Conservation (phyloP, 2,113 vertebrate species). For the Peromyscus polionotus region DNA sequence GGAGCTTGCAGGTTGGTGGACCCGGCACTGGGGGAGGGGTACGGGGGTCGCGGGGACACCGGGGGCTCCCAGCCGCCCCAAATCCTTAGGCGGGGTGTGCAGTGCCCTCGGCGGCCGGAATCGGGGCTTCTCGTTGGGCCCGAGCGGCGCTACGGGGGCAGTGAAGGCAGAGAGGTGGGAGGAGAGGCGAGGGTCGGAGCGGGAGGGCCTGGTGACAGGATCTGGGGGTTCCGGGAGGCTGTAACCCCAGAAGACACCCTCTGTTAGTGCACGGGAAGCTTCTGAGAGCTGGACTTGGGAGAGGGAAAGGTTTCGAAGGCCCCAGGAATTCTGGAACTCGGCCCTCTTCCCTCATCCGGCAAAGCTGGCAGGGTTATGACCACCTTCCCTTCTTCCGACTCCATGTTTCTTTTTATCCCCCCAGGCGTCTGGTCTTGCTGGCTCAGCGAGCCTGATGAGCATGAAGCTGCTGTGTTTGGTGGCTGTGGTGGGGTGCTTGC, state of each 20-base stretch:
- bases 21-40: slow-evolving; percentile 29
- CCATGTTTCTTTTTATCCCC: neutral
- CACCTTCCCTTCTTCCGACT: neutral
- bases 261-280: neutral
- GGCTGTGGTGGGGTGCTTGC: slow-evolving; percentile 77
- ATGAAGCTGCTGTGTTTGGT: slow-evolving; percentile 77
- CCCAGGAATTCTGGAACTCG: slow-evolving; percentile 19
- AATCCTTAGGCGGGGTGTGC: neutral
- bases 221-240: neutral
- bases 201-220: neutral
- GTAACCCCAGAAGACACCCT: neutral
- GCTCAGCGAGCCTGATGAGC: neutral
- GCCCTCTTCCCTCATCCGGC: neutral
- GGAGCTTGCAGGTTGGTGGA: slow-evolving; percentile 58
- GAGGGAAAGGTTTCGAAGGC: slow-evolving; percentile 81
- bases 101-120: neutral
- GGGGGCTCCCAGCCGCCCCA: neutral
- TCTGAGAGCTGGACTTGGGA: slow-evolving; percentile 51
- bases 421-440: slow-evolving; percentile 75
- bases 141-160: neutral
- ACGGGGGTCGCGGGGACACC: rapidly evolving
- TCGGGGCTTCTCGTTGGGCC: neutral
- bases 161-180: slow-evolving; percentile 38
- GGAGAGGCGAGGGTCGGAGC: neutral
- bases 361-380: neutral